A percentile compares a stretch with the other conserved stretches of the same genome.
These are phyloP conservation scores for Tipula vernalis DNA, from an alignment of 2,888 invertebrate species.

Conservation along the genomic window DNA sequence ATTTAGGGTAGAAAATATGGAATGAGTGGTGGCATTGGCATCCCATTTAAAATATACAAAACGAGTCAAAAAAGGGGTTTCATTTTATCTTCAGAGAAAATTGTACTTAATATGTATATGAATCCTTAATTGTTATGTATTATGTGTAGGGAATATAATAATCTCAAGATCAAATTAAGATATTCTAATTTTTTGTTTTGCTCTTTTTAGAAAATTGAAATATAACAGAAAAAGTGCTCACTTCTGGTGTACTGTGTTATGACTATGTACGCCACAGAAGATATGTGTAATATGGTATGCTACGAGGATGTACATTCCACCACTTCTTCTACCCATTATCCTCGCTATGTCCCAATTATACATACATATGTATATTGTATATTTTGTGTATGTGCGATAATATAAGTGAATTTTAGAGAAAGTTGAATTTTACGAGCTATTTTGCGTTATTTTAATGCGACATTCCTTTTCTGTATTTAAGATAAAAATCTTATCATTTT, in stretches of 20 bases:
- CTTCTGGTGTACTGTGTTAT: background rate
- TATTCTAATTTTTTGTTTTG: slow-evolving; percentile 13
- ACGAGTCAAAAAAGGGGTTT: background rate
- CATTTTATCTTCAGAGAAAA: background rate
- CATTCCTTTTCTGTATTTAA: background rate
- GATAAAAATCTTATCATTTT: slow-evolving; percentile 8
- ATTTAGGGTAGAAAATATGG: background rate
- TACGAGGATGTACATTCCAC: background rate
- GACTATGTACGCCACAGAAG: background rate
- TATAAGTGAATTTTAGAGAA: background rate
- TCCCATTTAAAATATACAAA: background rate
- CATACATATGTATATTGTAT: background rate
- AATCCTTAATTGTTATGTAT: background rate
- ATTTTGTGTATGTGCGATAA: background rate
- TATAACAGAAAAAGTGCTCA: background rate
- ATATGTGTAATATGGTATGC: background rate
- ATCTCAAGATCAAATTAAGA: slow-evolving; percentile 15
- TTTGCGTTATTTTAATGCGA: slow-evolving; percentile 8
- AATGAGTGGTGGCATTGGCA: background rate
- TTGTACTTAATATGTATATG: background rate
- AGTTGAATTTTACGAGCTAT: slow-evolving; percentile 6
- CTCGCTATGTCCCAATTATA: background rate
- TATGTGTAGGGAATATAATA: slow-evolving; percentile 5
- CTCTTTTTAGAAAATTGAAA: slow-evolving; percentile 5
- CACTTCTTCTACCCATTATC: background rate